These are phyloP conservation scores for Neosilurus hyrtlii DNA, from an alignment of 2,797 vertebrate genomes.

Conservation along the genomic window DNA sequence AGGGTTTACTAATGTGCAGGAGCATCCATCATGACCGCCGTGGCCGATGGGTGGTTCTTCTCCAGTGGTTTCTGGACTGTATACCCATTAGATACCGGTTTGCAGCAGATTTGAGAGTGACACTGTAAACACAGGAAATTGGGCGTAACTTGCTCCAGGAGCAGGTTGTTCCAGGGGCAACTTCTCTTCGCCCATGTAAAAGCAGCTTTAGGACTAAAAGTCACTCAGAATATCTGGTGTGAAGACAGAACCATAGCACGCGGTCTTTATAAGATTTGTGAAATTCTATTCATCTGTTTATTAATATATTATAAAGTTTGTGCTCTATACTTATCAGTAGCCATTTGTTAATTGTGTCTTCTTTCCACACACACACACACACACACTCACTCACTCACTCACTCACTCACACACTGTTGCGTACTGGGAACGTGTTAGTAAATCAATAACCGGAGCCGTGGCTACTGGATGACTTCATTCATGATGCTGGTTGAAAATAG, in stretches of 20 bases:
- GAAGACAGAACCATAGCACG: background rate
- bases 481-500: slow-evolving; percentile 43
- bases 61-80: too few species aligned
- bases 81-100: too few species aligned
- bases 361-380: background rate
- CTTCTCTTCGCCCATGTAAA: too few species aligned
- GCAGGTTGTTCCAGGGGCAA: too few species aligned
- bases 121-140: too few species aligned
- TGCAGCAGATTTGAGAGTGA: too few species aligned
- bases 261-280: background rate
- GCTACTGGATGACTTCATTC: slow-evolving; percentile 46
- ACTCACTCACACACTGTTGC: background rate
- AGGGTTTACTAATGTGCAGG: too few species aligned
- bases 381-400: background rate
- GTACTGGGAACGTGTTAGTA: background rate
- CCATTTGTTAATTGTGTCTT: background rate
- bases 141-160: too few species aligned
- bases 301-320: background rate
- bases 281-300: background rate
- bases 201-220: background rate
- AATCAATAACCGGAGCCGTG: slow-evolving; percentile 51
- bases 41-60: too few species aligned
- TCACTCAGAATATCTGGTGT: background rate
- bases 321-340: background rate
- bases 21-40: too few species aligned